Evolutionary conservation across 2,797 vertebrate species (phyloP).

Genomic region (Dipus sagitta): DNA sequence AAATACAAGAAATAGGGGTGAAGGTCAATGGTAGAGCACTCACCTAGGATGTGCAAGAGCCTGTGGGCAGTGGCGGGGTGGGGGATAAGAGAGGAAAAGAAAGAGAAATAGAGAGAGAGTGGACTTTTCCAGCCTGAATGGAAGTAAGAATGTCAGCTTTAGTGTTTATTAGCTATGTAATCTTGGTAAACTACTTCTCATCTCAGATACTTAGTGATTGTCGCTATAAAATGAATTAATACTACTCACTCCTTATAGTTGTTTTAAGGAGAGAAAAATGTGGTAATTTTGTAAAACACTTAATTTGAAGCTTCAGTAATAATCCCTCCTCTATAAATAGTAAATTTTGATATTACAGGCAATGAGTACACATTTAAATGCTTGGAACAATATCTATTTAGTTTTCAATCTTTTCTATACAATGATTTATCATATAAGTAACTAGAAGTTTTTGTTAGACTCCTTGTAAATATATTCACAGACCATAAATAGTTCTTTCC

Average conservation of each 20-base stretch:
- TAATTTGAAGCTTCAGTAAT: slow-evolving; percentile 51
- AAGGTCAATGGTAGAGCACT: not conserved
- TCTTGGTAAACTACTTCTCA: slow-evolving; percentile 19
- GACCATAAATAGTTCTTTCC: slow-evolving; percentile 42
- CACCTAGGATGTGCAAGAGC: not conserved
- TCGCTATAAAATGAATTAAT: slow-evolving; percentile 20
- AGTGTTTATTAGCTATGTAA: not conserved
- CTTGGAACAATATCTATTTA: not conserved
- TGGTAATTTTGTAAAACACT: slow-evolving; percentile 53
- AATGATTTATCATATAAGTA: slow-evolving; percentile 64
- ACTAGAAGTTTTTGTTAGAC: slow-evolving; percentile 43
- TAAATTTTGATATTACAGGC: slow-evolving; percentile 9
- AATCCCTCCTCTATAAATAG: slow-evolving; percentile 17
- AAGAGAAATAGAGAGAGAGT: not conserved
- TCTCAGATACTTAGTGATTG: slow-evolving; percentile 2
- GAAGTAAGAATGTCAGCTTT: not conserved
- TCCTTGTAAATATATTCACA: slow-evolving; percentile 57
- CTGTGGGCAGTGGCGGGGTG: too few relatives aligned
- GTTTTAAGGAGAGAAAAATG: slow-evolving; percentile 28
- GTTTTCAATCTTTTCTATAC: slow-evolving; percentile 50
- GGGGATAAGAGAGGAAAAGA: not conserved
- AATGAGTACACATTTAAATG: slow-evolving; percentile 4
- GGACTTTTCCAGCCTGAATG: not conserved
- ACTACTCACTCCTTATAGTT: not conserved
- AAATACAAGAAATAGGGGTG: not conserved